Conservation (phyloP, 1,140 invertebrate species). For the Drosophila bocki region DNA sequence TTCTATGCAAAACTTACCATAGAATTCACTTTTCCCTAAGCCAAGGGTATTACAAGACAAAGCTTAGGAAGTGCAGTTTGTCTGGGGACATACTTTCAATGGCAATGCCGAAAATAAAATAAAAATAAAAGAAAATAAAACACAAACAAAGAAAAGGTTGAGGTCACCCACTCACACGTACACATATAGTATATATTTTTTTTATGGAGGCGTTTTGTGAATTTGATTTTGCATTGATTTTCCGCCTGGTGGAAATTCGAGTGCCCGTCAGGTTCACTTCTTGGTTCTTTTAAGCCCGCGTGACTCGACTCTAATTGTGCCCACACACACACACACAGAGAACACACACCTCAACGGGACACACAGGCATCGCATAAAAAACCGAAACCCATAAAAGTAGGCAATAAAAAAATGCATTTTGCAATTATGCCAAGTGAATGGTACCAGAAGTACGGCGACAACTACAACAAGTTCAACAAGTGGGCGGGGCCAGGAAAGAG, state of each 20-base stretch:
- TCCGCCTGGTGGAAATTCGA: conserved; percentile 24
- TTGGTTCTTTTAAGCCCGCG: not conserved
- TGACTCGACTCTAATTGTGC: conserved; percentile 25
- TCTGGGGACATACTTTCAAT: conserved; percentile 19
- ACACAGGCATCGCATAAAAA: not conserved
- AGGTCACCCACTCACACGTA: conserved; percentile 8
- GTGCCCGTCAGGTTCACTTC: conserved; percentile 8
- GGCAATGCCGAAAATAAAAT: conserved; percentile 35
- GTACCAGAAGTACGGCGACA: conserved; percentile 20
- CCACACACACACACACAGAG: not conserved
- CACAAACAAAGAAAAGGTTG: conserved; percentile 13
- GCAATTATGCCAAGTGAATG: conserved; percentile 31
- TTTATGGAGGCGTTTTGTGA: conserved; percentile 11
- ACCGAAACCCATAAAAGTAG: conserved; percentile 4
- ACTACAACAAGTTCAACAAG: conserved; percentile 43
- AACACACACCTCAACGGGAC: not conserved
- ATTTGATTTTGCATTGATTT: conserved; percentile 66
- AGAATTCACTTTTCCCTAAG: not conserved
- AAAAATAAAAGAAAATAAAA: conserved; percentile 4
- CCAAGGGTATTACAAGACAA: conserved; percentile 18
- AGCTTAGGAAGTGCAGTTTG: conserved; percentile 1
- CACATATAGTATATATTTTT: not conserved
- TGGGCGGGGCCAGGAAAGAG: conserved; percentile 5
- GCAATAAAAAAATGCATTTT: conserved; percentile 31
- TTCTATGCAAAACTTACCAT: not conserved